Evolutionary conservation across 2,888 invertebrate genomes (phyloP), one percentile per base, ranked within the genome.

Genomic region (Kryphioiulus occultus): DNA sequence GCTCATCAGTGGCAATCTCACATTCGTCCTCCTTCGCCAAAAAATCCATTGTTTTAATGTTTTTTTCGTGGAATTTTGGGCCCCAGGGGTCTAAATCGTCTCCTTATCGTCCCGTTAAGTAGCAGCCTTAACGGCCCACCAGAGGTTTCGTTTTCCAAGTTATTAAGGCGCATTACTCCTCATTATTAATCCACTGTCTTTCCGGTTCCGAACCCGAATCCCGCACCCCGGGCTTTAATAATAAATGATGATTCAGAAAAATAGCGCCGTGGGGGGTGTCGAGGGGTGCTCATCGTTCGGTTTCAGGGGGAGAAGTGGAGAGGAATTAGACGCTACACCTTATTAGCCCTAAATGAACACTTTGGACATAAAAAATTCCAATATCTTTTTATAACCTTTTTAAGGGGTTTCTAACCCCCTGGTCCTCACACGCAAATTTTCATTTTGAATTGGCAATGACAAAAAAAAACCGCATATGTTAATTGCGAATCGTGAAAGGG

Each of bases 161-260:
- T 68, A 68, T 68, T 68, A 68, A 7, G 68, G 68, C 68, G 68
- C 68, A 68, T 68, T 68, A 68, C 68, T 68, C 68, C 68, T 68
- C 68, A 68, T 68, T 68, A 68, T 68, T 68, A 68, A 68, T 68
- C 68, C 68, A 68, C 26, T 68, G 68, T 68, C 68, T 68, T 68
- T 68, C 68, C 68, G n/a, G 26, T 26, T 26, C 68, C 68, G 68
- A 26, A 26, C n/a, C 68, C 26, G 68, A 68, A 68, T 68, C 68
- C n/a, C 26, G 10, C 7, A 68, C 68, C 68, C 26, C 12, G 68
- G 68, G 68, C 26, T 68, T 68, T 68, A 68, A 68, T 68, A 68
- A 68, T 68, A 68, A 68, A 68, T 68, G 68, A 68, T 68, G 68
- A 68, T 68, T 68, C 68, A 68, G 68, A 68, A 68, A 26, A 22